A percentile compares a stretch with the other conserved stretches of the same genome.
These are phyloP conservation scores for Automeris io DNA, from an alignment of 2,888 invertebrate species.

Conservation along the genomic window DNA sequence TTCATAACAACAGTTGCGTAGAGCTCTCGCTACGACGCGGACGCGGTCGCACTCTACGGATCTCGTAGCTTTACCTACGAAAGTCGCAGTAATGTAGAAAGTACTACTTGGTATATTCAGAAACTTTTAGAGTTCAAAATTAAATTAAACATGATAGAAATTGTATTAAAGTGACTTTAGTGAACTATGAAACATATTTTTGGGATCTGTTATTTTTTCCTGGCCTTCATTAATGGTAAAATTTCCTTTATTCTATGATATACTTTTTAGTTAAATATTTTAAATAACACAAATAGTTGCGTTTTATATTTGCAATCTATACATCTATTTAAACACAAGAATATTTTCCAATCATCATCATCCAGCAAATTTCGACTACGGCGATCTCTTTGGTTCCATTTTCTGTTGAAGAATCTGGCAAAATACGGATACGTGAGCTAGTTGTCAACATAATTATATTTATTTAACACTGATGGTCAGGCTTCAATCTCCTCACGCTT, in stretches of 20 bases:
- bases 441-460: too few species aligned
- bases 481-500: too few species aligned
- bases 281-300: too few species aligned
- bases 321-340: too few species aligned
- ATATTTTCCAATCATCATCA: too few species aligned
- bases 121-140: background rate
- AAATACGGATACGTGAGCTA: too few species aligned
- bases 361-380: too few species aligned
- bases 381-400: too few species aligned
- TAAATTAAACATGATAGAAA: constrained; percentile 5
- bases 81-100: background rate
- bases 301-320: too few species aligned
- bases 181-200: constrained; percentile 36
- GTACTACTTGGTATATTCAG: background rate
- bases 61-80: background rate
- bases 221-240: constrained; percentile 46
- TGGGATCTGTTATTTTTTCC: constrained; percentile 35
- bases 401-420: too few species aligned
- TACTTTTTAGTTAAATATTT: too few species aligned
- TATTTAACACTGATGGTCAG: too few species aligned
- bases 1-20: constrained; percentile 68
- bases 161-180: constrained; percentile 11
- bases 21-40: constrained; percentile 47
- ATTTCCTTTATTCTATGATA: background rate
- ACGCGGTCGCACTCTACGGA: constrained; percentile 42